phyloP scores from a whole-genome alignment of 2,113 vertebrate species.

The Zingel zingel region DNA sequence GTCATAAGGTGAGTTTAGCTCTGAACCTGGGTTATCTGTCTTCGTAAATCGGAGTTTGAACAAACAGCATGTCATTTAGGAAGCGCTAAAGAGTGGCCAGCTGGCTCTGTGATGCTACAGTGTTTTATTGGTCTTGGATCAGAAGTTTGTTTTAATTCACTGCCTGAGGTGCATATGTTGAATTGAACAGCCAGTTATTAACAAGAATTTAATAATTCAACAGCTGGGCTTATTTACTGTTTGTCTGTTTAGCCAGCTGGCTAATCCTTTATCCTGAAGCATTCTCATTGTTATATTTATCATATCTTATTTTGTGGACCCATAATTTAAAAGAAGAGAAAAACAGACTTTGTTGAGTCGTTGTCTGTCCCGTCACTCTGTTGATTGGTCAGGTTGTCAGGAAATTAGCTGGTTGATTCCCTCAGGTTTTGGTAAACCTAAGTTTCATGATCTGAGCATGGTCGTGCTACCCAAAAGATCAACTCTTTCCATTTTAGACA shows the following conservation, averaged over 20 bases:
- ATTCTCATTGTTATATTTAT: background rate
- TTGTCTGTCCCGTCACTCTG: background rate
- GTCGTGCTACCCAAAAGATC: background rate
- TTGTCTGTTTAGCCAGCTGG: slow-evolving; percentile 15
- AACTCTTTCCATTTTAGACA: background rate
- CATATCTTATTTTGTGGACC: background rate
- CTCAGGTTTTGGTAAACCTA: background rate
- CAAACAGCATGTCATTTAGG: slow-evolving; percentile 72
- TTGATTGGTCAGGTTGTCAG: background rate
- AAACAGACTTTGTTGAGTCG: background rate
- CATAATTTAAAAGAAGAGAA: background rate
- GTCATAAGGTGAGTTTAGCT: slow-evolving; percentile 82
- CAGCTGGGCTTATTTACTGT: slow-evolving; percentile 55
- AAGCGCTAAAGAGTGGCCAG: slow-evolving; percentile 61
- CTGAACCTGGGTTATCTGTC: slow-evolving; percentile 78
- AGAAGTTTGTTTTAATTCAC: slow-evolving; percentile 21
- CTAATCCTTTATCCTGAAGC: background rate
- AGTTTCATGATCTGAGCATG: background rate
- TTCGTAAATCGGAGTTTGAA: slow-evolving; percentile 79
- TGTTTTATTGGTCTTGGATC: slow-evolving; percentile 31
- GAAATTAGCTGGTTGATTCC: background rate
- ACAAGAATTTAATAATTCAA: slow-evolving; percentile 20
- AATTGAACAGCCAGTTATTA: background rate
- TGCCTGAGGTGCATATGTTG: slow-evolving; percentile 16
- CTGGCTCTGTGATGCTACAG: background rate